Conservation (phyloP, 1,140 invertebrate species). For the Pseudomyrmex sp. region DNA sequence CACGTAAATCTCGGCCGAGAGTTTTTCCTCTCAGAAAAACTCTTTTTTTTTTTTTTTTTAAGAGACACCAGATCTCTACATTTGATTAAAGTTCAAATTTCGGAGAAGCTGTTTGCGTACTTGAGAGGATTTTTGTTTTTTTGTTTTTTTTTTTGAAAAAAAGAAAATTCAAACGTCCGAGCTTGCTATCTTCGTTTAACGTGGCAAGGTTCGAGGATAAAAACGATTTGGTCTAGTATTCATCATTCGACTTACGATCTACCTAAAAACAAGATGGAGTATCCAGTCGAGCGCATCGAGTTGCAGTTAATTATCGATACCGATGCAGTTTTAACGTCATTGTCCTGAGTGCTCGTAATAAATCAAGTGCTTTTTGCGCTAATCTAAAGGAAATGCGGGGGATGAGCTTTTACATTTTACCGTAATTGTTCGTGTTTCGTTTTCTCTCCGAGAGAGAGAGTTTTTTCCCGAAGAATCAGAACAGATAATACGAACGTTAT, state of each 20-base stretch:
- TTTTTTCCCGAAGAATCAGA: slow-evolving; percentile 11
- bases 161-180: not conserved
- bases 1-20: not conserved
- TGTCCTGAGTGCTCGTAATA: not conserved
- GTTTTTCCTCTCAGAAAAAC: not conserved
- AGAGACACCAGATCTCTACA: too few species aligned
- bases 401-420: not conserved
- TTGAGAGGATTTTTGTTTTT: not conserved
- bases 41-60: too few species aligned
- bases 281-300: slow-evolving; percentile 7
- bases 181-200: not conserved
- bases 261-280: not conserved
- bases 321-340: slow-evolving; percentile 4
- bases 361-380: slow-evolving; percentile 11
- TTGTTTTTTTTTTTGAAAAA: not conserved
- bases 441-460: not conserved
- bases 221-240: not conserved
- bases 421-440: not conserved
- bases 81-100: not conserved
- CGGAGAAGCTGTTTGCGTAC: not conserved
- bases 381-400: not conserved
- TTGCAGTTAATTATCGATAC: slow-evolving; percentile 27
- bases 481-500: not conserved
- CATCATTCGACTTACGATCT: slow-evolving; percentile 6
- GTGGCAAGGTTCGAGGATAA: not conserved